Base-by-base conservation (phyloP, 2,113 vertebrate genomes). In the Corythoichthys haematopterus region DNA sequence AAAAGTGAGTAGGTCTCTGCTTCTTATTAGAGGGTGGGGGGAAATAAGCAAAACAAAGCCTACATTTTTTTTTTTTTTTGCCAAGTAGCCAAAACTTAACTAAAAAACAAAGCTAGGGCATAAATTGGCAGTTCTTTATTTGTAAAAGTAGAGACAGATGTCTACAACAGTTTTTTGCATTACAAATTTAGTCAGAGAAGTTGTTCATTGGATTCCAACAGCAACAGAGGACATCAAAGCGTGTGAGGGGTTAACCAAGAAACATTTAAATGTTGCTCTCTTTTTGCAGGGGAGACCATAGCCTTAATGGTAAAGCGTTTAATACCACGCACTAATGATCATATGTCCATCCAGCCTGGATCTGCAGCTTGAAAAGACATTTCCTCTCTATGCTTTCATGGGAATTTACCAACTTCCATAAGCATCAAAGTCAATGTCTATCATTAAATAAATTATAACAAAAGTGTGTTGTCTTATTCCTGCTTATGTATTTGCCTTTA, bases 231-330 rank as follows among this genome's bases (percentile, higher is more conserved):
- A 43, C 40, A 14, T 36, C 52, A 37, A 64, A 60, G n/a, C 58
- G 45, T 45, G 64, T 2, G 28, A 71, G 37, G 38, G 38, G 70
- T 80, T 68, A 64, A 72, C 48, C 72, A 36, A 59, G 72, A 50
- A 68, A 82, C 78, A 82, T 85, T 77, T 73, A 36, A 50, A 75
- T 45, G 81, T 77, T 78, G 78, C 80, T 83, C 81, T 82, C 80
- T 80, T 78, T 75, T 83, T 87, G 84, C 55, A 72, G 67, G 2
- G 53, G 33, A 57, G 55, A 14, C 55, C 12, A 59, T 9, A 45
- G 33, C 28, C 62, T 52, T 64, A 43, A 64, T 64, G 64, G 57
- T 63, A n/a, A 60, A 62, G 46, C 64, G 4, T 50, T 68, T 66
- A n/a, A 56, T 35, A 68, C 9, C 65, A 57, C 4, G 66, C 50